Conservation (phyloP, 35 echinoderm and acorn worm genomes). For the Hemicentrotus pulcherrimus region DNA sequence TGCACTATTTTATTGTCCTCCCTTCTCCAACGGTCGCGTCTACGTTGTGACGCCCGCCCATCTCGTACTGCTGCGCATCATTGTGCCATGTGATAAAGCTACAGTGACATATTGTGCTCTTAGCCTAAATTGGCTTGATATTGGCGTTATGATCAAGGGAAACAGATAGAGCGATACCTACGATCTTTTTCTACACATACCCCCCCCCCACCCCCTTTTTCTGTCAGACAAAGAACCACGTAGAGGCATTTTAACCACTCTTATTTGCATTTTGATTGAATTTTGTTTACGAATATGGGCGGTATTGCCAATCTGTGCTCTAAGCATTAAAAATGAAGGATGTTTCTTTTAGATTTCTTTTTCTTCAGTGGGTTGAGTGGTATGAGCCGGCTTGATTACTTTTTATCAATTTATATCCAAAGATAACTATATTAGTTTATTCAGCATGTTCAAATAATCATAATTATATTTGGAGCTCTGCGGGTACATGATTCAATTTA, state of each 20-base stretch:
- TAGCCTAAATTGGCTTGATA: constrained; percentile 13
- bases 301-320: not conserved
- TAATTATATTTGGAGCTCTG: not conserved
- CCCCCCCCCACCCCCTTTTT: not conserved
- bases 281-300: not conserved
- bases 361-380: not conserved
- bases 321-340: not conserved
- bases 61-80: not conserved
- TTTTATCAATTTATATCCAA: not conserved
- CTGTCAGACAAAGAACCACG: not conserved
- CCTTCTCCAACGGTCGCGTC: not conserved
- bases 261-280: constrained; percentile 20
- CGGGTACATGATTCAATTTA: constrained; percentile 7
- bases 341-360: constrained; percentile 4
- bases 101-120: constrained; percentile 3
- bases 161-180: not conserved
- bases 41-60: not conserved
- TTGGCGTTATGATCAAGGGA: constrained; percentile 1
- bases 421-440: not conserved
- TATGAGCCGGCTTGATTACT: not conserved
- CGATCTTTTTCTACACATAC: not conserved
- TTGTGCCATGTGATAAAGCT: not conserved
- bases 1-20: not conserved
- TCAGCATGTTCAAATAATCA: not conserved
- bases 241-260: not conserved